Base-by-base conservation (phyloP, 2,888 invertebrate genomes). In the Saturnia pavonia region DNA sequence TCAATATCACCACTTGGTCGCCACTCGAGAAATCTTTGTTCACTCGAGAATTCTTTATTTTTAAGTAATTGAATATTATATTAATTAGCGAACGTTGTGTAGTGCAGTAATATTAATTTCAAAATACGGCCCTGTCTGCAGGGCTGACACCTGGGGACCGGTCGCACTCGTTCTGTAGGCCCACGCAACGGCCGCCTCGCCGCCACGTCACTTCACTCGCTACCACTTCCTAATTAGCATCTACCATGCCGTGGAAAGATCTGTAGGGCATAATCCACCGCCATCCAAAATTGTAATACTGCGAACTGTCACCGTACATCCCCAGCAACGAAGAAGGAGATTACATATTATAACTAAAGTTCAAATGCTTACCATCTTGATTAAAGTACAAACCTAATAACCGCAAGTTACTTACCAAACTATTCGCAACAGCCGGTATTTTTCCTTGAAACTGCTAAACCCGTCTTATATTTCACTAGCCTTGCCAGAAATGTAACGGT, bases 61-160 rank as follows among this genome's bases (percentile, higher is more conserved):
- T 51, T n/a, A 7, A 48, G 22, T 42, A n/a, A 69, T 65, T 69
- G 40, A 54, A 54, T 22, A 25, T 66, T 7, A 66, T 51, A 69
- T 22, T 22, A 40, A 65, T 69, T 66, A 48, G 34, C 34, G 66
- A 70, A 72, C 54, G 43, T 65, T 42, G 40, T 27, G 12, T 60
- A 25, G 22, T 40, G 34, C 34, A 27, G 63, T 51, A 48, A 70
- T 66, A 80, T 77, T 76, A 80, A 80, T 78, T 76, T 76, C 77
- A 82, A 80, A 86, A 79, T 90, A 76, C 88, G 83, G 80, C 81
- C 84, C 90, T 90, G 90, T 78, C 72, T 75, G 80, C 80, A 74
- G 78, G 82, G 82, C 82, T 85, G 88, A 85, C 91, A 91, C 91
- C 91, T 91, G 91, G 90, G 82, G 89, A 93, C 92, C 91, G 92